phyloP scores from a whole-genome alignment of 2,113 vertebrate genomes.

The Nerophis lumbriciformis region DNA sequence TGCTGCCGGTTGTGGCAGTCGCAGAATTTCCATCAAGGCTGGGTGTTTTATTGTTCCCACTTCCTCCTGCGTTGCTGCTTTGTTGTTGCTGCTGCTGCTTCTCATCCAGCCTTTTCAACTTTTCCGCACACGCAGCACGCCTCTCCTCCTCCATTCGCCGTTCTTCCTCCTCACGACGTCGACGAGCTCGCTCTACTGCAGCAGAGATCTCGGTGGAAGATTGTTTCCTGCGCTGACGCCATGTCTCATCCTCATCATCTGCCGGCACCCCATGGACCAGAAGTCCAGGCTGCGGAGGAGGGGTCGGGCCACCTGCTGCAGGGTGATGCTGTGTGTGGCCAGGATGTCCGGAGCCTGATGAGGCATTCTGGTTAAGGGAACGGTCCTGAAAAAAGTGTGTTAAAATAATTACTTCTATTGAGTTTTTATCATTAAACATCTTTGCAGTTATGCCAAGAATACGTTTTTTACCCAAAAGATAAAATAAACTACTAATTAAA shows the following conservation, averaged over 20 bases:
- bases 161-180: constrained; percentile 86
- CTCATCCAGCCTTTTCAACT: constrained; percentile 86
- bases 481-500: not conserved
- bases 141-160: constrained; percentile 90
- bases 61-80: constrained; percentile 23
- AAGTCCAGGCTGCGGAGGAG: constrained; percentile 51
- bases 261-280: constrained; percentile 61
- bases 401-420: not conserved
- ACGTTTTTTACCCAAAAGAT: not conserved
- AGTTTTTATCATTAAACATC: not conserved
- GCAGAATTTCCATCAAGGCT: constrained; percentile 58
- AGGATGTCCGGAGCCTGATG: constrained; percentile 43
- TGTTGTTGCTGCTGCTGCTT: constrained; percentile 69
- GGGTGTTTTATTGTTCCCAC: constrained; percentile 48
- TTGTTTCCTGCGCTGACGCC: constrained; percentile 88
- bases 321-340: constrained; percentile 35
- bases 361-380: constrained; percentile 51
- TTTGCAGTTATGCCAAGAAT: constrained; percentile 2
- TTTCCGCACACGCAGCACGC: constrained; percentile 86
- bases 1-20: constrained; percentile 50
- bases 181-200: constrained; percentile 84
- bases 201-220: constrained; percentile 86
- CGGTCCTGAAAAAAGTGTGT: constrained; percentile 49
- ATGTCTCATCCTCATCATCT: constrained; percentile 88
- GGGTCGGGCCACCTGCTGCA: constrained; percentile 47